Percentiles rank a stretch among this genome's conserved stretches.
These are phyloP conservation scores for Lomographa bimaculata DNA, from an alignment of 2,888 invertebrate species.

Conservation along the genomic window DNA sequence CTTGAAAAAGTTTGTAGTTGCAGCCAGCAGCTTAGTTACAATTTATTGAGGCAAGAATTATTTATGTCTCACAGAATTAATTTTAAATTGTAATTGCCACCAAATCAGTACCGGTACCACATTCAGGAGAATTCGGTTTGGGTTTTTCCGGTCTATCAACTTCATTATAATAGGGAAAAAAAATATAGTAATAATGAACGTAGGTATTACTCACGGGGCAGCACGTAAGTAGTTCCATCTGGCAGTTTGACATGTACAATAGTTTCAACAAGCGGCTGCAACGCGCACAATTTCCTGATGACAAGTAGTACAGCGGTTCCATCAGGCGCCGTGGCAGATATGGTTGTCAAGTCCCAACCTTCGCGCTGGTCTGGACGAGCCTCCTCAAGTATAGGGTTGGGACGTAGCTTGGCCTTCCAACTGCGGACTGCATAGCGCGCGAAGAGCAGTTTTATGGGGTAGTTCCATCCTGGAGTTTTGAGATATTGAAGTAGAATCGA, in stretches of 20 bases:
- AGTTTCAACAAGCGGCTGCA: conserved; percentile 79
- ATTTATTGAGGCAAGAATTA: too few species aligned
- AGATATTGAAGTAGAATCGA: too few species aligned
- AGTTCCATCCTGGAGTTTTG: conserved; percentile 73
- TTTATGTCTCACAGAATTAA: too few species aligned
- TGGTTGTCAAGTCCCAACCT: conserved; percentile 63
- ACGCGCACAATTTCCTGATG: conserved; percentile 71
- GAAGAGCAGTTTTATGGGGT: conserved; percentile 62
- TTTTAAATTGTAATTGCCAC: too few species aligned
- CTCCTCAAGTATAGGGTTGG: conserved; percentile 36
- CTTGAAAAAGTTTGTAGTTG: too few species aligned
- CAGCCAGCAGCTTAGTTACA: too few species aligned
- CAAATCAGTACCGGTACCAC: too few species aligned
- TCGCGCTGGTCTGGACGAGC: conserved; percentile 46
- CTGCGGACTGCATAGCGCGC: conserved; percentile 63
- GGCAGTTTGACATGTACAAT: conserved; percentile 75
- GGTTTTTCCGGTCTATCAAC: too few species aligned
- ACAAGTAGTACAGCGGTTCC: conserved; percentile 81
- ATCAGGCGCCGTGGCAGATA: conserved; percentile 82
- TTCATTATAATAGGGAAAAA: too few species aligned
- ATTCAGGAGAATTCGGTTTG: too few species aligned
- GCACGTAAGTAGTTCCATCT: conserved; percentile 60
- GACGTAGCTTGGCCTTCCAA: conserved; percentile 55
- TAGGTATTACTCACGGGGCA: conserved; percentile 67
- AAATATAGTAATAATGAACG: too few species aligned